Percentiles rank a stretch among this genome's conserved stretches.
Evolutionary conservation across 2,113 vertebrate genomes (phyloP).

Genomic region (Rhynchomys soricoides): DNA sequence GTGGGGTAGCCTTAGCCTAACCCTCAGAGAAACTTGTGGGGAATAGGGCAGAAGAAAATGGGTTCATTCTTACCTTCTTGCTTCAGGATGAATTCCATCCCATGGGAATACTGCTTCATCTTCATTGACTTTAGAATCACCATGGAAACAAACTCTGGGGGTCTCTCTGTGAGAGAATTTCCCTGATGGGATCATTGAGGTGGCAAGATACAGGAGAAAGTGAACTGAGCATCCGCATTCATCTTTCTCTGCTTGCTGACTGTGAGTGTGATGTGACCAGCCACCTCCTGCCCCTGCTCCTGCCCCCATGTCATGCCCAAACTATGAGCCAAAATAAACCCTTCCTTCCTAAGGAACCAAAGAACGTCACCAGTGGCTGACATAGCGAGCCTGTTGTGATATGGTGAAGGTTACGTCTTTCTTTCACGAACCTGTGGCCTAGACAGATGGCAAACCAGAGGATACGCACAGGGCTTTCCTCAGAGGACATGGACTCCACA

Average conservation of each 20-base stretch:
- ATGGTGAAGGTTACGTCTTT: neutral
- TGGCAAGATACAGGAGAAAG: neutral
- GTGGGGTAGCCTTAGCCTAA: neutral
- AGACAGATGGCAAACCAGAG: neutral
- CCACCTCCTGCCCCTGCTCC: neutral
- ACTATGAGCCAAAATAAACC: neutral
- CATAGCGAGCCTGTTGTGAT: neutral
- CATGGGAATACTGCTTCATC: too few species aligned
- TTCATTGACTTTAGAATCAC: neutral
- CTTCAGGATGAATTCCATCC: neutral
- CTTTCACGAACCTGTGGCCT: neutral
- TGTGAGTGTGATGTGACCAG: neutral
- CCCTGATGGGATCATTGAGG: neutral
- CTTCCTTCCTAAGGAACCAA: neutral
- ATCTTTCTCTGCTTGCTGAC: neutral
- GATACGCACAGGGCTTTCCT: neutral
- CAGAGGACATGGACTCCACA: neutral
- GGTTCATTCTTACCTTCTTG: neutral
- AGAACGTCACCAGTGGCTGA: too few species aligned
- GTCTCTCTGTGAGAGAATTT: neutral
- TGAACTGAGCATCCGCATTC: neutral
- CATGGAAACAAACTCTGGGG: neutral
- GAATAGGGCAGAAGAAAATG: neutral
- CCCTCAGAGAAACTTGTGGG: rapidly evolving
- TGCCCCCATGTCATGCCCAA: neutral